These are phyloP conservation scores for Catharus fuscescens DNA, from an alignment of 2,113 vertebrate species.

Conservation along the genomic window DNA sequence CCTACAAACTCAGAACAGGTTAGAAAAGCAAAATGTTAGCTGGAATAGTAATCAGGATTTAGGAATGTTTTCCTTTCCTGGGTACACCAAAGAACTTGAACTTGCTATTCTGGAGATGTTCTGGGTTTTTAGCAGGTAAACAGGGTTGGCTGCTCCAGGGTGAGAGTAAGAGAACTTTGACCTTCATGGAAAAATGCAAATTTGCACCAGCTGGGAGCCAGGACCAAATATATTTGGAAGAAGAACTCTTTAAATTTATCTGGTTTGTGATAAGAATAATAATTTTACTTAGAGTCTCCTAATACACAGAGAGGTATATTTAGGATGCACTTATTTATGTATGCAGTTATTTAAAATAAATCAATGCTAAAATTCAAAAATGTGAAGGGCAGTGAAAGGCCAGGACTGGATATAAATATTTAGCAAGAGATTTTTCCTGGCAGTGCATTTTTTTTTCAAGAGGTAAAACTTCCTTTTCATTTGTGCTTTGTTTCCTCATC, in stretches of 20 bases:
- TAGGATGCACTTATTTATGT: not conserved
- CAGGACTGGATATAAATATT: not conserved
- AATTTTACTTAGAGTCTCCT: not conserved
- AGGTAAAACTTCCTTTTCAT: not conserved
- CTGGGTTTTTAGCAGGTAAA: not conserved
- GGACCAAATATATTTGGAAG: not conserved
- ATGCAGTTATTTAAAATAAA: not conserved
- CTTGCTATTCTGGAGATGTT: not conserved
- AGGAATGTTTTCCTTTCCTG: not conserved
- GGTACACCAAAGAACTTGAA: not conserved
- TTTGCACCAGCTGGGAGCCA: not conserved
- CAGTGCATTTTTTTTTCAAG: not conserved
- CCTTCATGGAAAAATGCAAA: not conserved
- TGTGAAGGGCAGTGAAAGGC: not conserved
- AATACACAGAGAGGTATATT: not conserved
- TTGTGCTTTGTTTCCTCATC: not conserved
- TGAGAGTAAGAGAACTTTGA: not conserved
- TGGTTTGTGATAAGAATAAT: not conserved
- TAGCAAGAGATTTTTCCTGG: not conserved
- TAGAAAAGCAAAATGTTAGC: slow-evolving; percentile 21
- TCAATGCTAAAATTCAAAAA: not conserved
- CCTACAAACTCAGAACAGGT: not conserved
- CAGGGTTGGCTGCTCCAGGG: not conserved
- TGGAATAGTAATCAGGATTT: slow-evolving; percentile 56
- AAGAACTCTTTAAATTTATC: not conserved